Conservation (phyloP, 2,888 invertebrate species). For the Thalpophila matura region DNA sequence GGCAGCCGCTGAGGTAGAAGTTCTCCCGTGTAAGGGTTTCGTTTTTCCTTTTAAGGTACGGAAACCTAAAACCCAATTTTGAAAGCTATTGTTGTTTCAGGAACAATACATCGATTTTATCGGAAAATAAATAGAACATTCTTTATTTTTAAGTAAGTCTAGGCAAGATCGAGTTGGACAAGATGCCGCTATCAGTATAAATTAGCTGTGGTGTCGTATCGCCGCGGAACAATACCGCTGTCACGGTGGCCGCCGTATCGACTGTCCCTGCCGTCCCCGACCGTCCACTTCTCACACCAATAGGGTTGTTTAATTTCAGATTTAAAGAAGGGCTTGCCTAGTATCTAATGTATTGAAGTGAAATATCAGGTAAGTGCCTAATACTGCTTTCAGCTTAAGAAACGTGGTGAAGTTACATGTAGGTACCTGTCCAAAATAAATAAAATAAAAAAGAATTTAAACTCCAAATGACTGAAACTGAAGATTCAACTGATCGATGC, state of each 20-base stretch:
- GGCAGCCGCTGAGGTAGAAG: neutral
- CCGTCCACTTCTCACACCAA: slow-evolving; percentile 74
- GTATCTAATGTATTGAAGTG: neutral
- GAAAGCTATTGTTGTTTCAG: neutral
- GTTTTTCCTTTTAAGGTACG: no score
- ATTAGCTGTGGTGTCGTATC: slow-evolving; percentile 83
- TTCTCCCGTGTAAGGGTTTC: no score
- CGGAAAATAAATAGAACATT: slow-evolving; percentile 16
- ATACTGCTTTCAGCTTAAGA: neutral
- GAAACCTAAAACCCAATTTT: neutral
- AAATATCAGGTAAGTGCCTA: neutral
- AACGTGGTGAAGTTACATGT: neutral
- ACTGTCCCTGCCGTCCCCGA: slow-evolving; percentile 74
- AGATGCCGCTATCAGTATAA: slow-evolving; percentile 85
- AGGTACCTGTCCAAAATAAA: neutral
- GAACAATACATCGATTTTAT: slow-evolving; percentile 1
- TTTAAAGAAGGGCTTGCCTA: neutral
- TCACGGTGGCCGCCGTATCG: slow-evolving; percentile 83
- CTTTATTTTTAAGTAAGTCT: slow-evolving; percentile 55
- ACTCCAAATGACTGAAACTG: slow-evolving; percentile 4
- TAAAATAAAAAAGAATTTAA: neutral
- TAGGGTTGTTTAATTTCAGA: slow-evolving; percentile 44
- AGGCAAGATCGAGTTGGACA: slow-evolving; percentile 73
- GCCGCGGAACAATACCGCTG: slow-evolving; percentile 84
- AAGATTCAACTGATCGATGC: neutral